These are phyloP conservation scores for Megaustenia siamemsis DNA, from an alignment of 2,888 invertebrate genomes.

Conservation along the genomic window DNA sequence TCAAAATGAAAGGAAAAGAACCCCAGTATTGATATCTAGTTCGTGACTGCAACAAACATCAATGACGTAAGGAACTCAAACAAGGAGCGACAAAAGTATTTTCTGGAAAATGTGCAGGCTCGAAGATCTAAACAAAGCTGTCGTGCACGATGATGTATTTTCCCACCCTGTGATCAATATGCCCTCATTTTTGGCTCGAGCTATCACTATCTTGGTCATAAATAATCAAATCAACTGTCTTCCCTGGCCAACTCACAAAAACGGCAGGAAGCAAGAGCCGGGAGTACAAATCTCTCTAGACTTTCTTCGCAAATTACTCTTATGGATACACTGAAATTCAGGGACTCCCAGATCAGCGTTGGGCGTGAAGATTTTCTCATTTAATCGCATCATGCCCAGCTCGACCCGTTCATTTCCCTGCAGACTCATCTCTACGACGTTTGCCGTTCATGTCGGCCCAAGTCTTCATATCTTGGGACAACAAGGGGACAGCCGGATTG, in stretches of 20 bases:
- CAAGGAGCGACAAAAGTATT: conserved; percentile 23
- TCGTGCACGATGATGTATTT: conserved; percentile 36
- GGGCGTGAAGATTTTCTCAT: conserved; percentile 48
- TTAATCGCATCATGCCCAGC: conserved; percentile 34
- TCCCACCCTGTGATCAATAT: conserved; percentile 31
- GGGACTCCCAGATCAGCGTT: neutral
- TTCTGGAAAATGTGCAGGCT: conserved; percentile 21
- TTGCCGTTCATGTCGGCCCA: conserved; percentile 23
- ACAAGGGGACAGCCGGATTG: conserved; percentile 27
- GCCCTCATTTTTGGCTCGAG: conserved; percentile 22
- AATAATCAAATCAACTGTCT: conserved; percentile 49
- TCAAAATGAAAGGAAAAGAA: neutral
- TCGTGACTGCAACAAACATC: neutral
- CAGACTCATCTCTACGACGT: conserved; percentile 44
- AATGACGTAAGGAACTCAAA: conserved; percentile 18
- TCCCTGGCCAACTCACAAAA: conserved; percentile 2
- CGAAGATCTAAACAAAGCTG: conserved; percentile 35
- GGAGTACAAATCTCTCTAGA: conserved; percentile 41
- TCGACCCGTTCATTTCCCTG: conserved; percentile 40
- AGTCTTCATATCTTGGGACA: conserved; percentile 10
- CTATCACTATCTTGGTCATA: conserved; percentile 50
- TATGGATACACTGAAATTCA: conserved; percentile 36
- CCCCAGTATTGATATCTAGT: neutral
- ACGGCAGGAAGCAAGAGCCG: neutral
- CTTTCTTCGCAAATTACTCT: conserved; percentile 38